Evolutionary conservation across 1,140 invertebrate genomes (phyloP).

Genomic region (Caenorhabditis inopinata): DNA sequence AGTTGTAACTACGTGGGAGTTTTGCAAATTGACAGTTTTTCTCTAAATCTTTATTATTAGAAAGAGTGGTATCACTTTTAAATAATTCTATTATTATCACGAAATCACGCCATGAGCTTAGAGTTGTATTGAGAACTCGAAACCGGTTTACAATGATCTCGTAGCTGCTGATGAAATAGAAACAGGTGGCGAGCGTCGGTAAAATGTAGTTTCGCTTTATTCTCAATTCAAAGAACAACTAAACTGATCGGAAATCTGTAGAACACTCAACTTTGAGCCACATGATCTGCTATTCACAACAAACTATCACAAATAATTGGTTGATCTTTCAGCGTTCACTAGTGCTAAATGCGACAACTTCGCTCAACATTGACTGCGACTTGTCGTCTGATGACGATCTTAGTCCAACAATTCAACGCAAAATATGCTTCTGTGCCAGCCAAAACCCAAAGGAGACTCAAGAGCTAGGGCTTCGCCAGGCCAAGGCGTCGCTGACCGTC

Average conservation of each 20-base stretch:
- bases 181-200: not conserved
- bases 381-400: slow-evolving; percentile 48
- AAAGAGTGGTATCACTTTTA: not conserved
- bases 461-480: slow-evolving; percentile 41
- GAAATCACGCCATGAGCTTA: not conserved
- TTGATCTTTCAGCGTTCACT: slow-evolving; percentile 42
- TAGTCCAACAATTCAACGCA: slow-evolving; percentile 38
- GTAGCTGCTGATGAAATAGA: not conserved
- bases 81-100: not conserved
- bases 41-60: not conserved
- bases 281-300: not conserved
- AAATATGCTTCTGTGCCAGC: slow-evolving; percentile 48
- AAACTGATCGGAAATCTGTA: slow-evolving; percentile 9
- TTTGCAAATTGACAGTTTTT: not conserved
- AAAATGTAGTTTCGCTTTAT: not conserved
- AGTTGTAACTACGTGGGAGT: slow-evolving; percentile 9
- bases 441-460: slow-evolving; percentile 44
- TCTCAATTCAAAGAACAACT: slow-evolving; percentile 23
- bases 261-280: not conserved
- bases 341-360: slow-evolving; percentile 46
- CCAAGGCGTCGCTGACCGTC: slow-evolving; percentile 53
- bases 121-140: not conserved
- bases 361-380: slow-evolving; percentile 40
- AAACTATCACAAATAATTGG: not conserved
- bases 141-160: too few species aligned